phyloP scores from a whole-genome alignment of 2,113 vertebrate genomes.

The Micromys minutus region DNA sequence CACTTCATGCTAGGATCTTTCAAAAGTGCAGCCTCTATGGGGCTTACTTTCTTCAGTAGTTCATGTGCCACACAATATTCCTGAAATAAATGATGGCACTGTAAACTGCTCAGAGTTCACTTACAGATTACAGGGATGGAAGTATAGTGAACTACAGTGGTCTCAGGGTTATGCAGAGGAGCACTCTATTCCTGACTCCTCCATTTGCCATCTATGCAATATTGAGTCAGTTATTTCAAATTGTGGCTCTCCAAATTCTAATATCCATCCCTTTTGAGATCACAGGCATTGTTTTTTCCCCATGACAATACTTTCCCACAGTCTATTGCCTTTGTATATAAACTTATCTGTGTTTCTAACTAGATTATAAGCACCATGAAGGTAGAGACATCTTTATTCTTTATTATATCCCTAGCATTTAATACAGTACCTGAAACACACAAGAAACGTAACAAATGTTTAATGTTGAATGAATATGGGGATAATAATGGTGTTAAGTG shows the following conservation, averaged over 20 bases:
- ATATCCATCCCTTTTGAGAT: not conserved
- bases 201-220: not conserved
- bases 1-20: conserved; percentile 84
- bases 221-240: conserved; percentile 7
- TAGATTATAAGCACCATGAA: conserved; percentile 27
- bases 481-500: not conserved
- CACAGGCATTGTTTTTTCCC: conserved; percentile 35
- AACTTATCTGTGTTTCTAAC: conserved; percentile 22
- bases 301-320: conserved; percentile 15
- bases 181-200: conserved; percentile 16
- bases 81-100: conserved; percentile 77
- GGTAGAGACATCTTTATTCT: conserved; percentile 12
- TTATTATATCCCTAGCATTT: conserved; percentile 5
- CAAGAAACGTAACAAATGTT: conserved; percentile 22
- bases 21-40: conserved; percentile 83
- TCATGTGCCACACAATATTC: conserved; percentile 79
- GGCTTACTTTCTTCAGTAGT: conserved; percentile 84
- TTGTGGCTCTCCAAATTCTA: not conserved
- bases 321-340: conserved; percentile 16
- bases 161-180: conserved; percentile 5
- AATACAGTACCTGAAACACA: conserved; percentile 48
- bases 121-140: conserved; percentile 8
- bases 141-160: not conserved
- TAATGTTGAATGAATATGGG: conserved; percentile 47
- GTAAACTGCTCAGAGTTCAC: conserved; percentile 43